A percentile compares a stretch with the other conserved stretches of the same genome.
Evolutionary conservation across 2,797 vertebrate genomes (phyloP).

Genomic region (Eulemur albifrons): DNA sequence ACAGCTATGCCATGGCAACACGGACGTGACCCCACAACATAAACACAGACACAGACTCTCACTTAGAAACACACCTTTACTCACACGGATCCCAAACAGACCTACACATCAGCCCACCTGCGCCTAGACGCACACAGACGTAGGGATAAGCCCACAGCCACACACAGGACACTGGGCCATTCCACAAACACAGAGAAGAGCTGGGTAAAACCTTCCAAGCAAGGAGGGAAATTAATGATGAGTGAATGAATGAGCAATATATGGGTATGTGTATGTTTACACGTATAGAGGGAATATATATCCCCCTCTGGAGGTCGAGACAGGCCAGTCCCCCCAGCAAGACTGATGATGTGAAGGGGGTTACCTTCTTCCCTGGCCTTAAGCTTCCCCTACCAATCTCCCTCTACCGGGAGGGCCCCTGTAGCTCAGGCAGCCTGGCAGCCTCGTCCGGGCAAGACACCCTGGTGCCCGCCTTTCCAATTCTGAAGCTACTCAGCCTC

Average conservation of each 20-base stretch:
- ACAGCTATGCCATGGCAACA: not conserved
- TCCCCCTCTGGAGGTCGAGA: not conserved
- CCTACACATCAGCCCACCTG: not conserved
- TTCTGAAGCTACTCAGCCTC: not conserved
- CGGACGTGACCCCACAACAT: not conserved
- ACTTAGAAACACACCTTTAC: not conserved
- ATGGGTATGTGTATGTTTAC: not conserved
- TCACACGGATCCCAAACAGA: not conserved
- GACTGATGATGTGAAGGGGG: not conserved
- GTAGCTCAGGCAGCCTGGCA: not conserved
- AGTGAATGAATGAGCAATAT: not conserved
- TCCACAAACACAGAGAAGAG: not conserved
- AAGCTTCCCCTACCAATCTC: not conserved
- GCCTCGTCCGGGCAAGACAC: not conserved
- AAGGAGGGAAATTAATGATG: not conserved
- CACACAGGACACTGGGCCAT: too few species aligned
- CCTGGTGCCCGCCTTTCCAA: not conserved
- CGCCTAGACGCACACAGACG: not conserved
- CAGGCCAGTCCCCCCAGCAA: not conserved
- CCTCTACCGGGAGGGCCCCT: not conserved
- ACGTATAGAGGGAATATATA: not conserved
- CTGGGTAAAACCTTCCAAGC: not conserved
- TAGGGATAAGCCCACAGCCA: rapidly evolving
- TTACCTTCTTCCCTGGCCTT: not conserved
- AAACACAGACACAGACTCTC: not conserved